Base-by-base conservation (phyloP, 2,888 invertebrate species). In the Plagiodera versicolora region DNA sequence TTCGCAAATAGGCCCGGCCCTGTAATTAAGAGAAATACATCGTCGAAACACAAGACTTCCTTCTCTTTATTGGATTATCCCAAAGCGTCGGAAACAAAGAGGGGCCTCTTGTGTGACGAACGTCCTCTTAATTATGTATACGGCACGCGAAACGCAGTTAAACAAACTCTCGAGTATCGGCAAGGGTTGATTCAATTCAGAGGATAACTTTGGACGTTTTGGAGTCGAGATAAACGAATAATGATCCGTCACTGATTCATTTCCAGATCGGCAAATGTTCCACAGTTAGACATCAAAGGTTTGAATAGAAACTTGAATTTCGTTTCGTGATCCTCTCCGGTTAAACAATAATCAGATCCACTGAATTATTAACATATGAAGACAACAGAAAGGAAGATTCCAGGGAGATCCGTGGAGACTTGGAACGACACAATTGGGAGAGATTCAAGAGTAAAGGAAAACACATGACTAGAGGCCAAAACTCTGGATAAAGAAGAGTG, bases 141-240 rank as follows among this genome's bases (percentile, higher is more conserved):
- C 61, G 57, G 48, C 56, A 62, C 58, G 61, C 53, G 58, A 50
- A 67, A 67, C 63, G 60, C 56, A 63, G 67, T 67, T 67, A 65
- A 63, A 60, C 59, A 66, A 67, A 64, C 61, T 67, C 59, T 56
- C 60, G 56, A 60, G 65, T 65, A 67, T 67, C 60, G 59, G 58
- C 6, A 24, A 50, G 61, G 65, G 64, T 63, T 65, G 61, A 63
- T 56, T 57, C 56, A 52, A 63, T 64, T 64, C 51, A 6, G 47
- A 28, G n/a, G 53, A 59, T 61, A 39, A 52, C 39, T 52, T 52
- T 24, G 44, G 1, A 24, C 35, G 47, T 47, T 55, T 30, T 20
- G 20, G 44, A 35, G 28, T 44, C 53, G 24, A 6, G 24, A 24
- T 24, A 24, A 24, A 24, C 24, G 24, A 24, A 6, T 56, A 54